Evolutionary conservation across 2,888 invertebrate genomes (phyloP).

Genomic region (Linnaemya tessellans): DNA sequence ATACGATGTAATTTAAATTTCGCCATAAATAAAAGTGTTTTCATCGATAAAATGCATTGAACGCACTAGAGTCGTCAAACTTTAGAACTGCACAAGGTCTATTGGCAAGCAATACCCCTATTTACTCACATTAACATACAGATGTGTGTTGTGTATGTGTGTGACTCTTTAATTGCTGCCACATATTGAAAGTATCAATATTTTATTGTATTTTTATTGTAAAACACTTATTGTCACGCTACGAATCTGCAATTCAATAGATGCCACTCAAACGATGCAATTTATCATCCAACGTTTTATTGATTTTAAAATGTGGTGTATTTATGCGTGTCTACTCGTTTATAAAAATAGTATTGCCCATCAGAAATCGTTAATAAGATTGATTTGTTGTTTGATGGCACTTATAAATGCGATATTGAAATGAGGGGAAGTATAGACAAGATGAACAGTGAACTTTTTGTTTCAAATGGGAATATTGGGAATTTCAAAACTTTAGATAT

Average conservation of each 20-base stretch:
- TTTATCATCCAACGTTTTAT: slow-evolving; percentile 56
- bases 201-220: slow-evolving; percentile 10
- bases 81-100: slow-evolving; percentile 63
- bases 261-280: slow-evolving; percentile 57
- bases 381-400: slow-evolving; percentile 55
- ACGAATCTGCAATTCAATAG: slow-evolving; percentile 29
- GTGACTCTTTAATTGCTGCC: slow-evolving; percentile 56
- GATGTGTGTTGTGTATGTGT: neutral
- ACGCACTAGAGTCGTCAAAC: slow-evolving; percentile 49
- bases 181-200: slow-evolving; percentile 61
- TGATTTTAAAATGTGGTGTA: slow-evolving; percentile 52
- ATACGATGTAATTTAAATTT: slow-evolving; percentile 22
- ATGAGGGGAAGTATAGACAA: slow-evolving; percentile 32
- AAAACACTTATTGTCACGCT: slow-evolving; percentile 48
- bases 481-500: too few species aligned
- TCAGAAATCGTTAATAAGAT: slow-evolving; percentile 50
- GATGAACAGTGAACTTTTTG: neutral
- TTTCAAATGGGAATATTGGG: neutral
- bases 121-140: neutral
- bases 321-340: slow-evolving; percentile 22
- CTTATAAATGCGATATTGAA: slow-evolving; percentile 7
- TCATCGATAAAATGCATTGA: slow-evolving; percentile 45
- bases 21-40: slow-evolving; percentile 28
- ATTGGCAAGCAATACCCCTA: slow-evolving; percentile 30
- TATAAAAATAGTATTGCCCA: slow-evolving; percentile 25